Base-by-base conservation (phyloP, 2,888 invertebrate species). In the Celastrina argiolus region DNA sequence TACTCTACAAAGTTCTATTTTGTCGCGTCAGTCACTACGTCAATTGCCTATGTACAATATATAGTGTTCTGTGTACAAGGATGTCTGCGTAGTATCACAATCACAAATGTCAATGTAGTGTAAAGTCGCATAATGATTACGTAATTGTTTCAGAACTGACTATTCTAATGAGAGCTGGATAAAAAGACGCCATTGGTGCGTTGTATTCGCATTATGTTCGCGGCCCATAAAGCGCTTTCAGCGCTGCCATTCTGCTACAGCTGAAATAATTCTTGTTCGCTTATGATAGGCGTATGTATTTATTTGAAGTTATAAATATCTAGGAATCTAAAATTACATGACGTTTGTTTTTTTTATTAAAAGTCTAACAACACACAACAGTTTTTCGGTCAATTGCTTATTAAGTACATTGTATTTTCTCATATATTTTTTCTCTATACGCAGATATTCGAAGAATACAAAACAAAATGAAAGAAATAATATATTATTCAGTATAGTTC, bases 141-240 rank as follows among this genome's bases (percentile, higher is more conserved):
- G 64, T 68, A 70, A 74, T 72, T 73, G 72, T 76, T 78, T 78
- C 66, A 74, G 74, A 74, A 72, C 74, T 76, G 75, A 65, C 73
- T 68, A 26, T 67, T 72, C 67, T 70, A 66, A 69, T 73, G 70
- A 69, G 66, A 71, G 69, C 73, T 72, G 73, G 71, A 71, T 58
- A 71, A 73, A 74, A 64, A 67, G 63, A 72, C 73, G 73, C 76
- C 56, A 80, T 80, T 80, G 80, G 79, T 76, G 68, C 69, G 70
- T 70, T 71, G 70, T 69, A 68, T 73, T 73, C 73, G 72, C 75
- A 69, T 68, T 71, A 70, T 66, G 51, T 22, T 51, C 51, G 22
- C 51, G 51, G 69, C 70, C 26, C 36, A 3, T 63, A 28, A 34
- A 75, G 75, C 76, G 75, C 73, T 75, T 73, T 14, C 61, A 67